Conservation (phyloP, 2,797 vertebrate species). For the Knipowitschia caucasica region DNA sequence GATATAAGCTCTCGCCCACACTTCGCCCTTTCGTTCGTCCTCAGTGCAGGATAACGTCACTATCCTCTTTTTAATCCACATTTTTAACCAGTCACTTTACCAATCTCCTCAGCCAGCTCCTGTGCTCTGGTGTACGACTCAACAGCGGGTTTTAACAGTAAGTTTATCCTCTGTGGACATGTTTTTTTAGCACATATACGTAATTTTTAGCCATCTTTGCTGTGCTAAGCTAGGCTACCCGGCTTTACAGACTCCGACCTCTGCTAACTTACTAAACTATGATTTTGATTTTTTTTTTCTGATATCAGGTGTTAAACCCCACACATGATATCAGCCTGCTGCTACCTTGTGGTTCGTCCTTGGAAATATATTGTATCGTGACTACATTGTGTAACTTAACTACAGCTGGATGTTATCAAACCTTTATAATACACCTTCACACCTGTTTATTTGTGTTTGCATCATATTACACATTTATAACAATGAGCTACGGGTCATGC, state of each 20-base stretch:
- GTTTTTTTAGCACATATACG: slow-evolving; percentile 1
- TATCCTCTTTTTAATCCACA: fast-evolving
- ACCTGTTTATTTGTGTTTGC: not conserved
- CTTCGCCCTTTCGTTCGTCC: slow-evolving; percentile 78
- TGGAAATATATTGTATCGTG: too few species aligned
- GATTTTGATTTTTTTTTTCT: not conserved
- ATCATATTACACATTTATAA: not conserved
- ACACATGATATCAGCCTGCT: too few species aligned
- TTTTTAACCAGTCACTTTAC: not conserved
- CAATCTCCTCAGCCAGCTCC: fast-evolving
- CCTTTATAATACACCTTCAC: not conserved
- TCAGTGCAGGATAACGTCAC: slow-evolving; percentile 81
- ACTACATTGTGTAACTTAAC: too few species aligned
- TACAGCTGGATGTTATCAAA: too few species aligned
- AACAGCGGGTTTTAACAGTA: not conserved
- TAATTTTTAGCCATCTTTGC: slow-evolving; percentile 35
- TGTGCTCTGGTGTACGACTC: fast-evolving
- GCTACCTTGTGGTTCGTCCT: too few species aligned
- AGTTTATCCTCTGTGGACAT: slow-evolving; percentile 1
- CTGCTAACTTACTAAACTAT: not conserved
- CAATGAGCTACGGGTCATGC: too few species aligned
- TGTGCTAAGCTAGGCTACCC: slow-evolving; percentile 17
- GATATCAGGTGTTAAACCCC: too few species aligned
- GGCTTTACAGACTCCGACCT: not conserved
- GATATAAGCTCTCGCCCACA: slow-evolving; percentile 32